phyloP scores from a whole-genome alignment of 2,797 vertebrate genomes.

The Neosilurus mollespiculum region DNA sequence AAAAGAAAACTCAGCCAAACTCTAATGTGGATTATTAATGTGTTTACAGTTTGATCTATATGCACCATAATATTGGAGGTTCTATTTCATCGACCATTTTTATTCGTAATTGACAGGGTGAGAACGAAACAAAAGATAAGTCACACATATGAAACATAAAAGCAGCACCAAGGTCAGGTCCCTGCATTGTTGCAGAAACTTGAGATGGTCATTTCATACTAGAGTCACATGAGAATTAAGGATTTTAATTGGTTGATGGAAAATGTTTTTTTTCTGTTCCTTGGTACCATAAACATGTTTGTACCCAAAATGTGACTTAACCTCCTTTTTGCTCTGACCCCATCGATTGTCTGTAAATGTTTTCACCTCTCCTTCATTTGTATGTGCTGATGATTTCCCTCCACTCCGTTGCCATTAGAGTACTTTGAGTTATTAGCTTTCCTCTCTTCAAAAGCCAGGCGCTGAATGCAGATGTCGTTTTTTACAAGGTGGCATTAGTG shows the following conservation, averaged over 20 bases:
- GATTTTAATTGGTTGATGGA: no score
- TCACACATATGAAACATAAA: no score
- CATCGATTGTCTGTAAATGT: background rate
- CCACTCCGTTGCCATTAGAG: slow-evolving; percentile 40
- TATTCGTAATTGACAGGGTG: background rate
- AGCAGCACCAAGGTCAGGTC: no score
- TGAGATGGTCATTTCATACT: no score
- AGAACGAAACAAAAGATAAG: no score
- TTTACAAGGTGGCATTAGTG: slow-evolving; percentile 49
- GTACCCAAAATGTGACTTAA: no score
- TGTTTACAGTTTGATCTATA: slow-evolving; percentile 19
- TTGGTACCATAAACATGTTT: no score
- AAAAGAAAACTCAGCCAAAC: background rate
- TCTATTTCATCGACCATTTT: background rate
- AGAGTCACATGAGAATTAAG: no score
- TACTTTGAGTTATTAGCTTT: slow-evolving; percentile 39
- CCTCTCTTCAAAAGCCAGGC: slow-evolving; percentile 48
- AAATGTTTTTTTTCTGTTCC: no score
- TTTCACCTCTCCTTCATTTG: slow-evolving; percentile 22
- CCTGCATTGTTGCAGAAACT: no score
- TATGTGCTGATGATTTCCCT: slow-evolving; percentile 38
- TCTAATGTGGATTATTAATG: background rate
- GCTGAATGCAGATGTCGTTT: slow-evolving; percentile 55
- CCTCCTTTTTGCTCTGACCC: no score
- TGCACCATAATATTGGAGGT: background rate